phyloP scores from a whole-genome alignment of 2,888 invertebrate species.

The Perithous albicinctus region DNA sequence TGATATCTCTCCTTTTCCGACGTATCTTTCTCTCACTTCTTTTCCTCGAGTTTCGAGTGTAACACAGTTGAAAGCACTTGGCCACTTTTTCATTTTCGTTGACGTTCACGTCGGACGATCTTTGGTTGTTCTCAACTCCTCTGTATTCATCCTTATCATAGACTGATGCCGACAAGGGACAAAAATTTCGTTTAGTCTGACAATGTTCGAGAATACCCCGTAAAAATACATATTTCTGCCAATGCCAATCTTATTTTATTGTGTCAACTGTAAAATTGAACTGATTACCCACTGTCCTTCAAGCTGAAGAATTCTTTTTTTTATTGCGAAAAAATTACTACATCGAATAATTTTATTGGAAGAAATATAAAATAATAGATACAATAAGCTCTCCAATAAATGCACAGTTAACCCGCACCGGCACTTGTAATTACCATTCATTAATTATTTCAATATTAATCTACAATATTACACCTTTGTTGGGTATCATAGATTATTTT shows the following conservation, averaged over 20 bases:
- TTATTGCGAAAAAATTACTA: neutral
- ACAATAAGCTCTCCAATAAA: neutral
- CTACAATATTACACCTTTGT: no score
- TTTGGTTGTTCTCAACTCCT: constrained; percentile 21
- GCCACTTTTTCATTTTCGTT: constrained; percentile 47
- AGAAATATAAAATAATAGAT: neutral
- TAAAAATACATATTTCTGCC: neutral
- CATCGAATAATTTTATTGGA: neutral
- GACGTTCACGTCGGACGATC: constrained; percentile 13
- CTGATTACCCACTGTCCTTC: neutral
- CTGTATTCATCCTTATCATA: neutral
- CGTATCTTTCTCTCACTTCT: constrained; percentile 31
- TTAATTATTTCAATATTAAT: no score
- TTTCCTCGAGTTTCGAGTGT: constrained; percentile 38
- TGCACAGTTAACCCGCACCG: no score
- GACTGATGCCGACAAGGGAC: constrained; percentile 2
- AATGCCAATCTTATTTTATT: neutral
- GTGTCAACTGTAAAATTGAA: neutral
- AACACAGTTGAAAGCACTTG: constrained; percentile 25
- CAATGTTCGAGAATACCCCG: constrained; percentile 8
- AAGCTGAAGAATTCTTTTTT: neutral
- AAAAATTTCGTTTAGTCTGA: constrained; percentile 1
- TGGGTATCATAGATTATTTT: no score
- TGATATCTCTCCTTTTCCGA: constrained; percentile 20
- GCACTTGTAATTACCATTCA: no score